Base-by-base conservation (phyloP, 2,888 invertebrate genomes). In the Lamellibrachia columna region DNA sequence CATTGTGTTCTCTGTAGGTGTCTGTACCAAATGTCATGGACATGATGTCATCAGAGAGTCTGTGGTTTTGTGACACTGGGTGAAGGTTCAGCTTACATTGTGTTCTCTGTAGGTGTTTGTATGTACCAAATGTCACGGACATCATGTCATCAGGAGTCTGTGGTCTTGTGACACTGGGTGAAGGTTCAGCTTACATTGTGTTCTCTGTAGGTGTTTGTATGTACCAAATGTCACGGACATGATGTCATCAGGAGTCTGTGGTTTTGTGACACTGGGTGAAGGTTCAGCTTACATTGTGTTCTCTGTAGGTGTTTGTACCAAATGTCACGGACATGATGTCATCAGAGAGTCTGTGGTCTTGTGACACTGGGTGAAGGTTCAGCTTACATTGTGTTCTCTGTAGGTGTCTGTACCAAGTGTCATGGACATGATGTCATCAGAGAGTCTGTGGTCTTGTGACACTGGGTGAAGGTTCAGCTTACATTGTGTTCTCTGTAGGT, bases 261-360 rank as follows among this genome's bases (percentile, higher is more conserved):
- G 55, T 55, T 3, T 55, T 55, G 55, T 55, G 9, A 40, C 8
- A 9, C 9, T 55, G 55, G 55, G 55, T 2, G 55, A 9, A 1
- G 55, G 55, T 55, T 55, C 8, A 55, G 55, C 3, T 55, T 9
- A 55, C 40, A 55, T 9, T 55, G 2, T 55, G 55, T 55, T 55
- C 55, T 55, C 92, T 94, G 7, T 93, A 96, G 96, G 94, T 96
- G 55, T 94, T 95, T 9, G 92, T 95, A 2, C 94, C 95, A 15
- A 98, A 98, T 93, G 98, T 99, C 92, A 97, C 99, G 94, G 99
- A 99, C 96, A 97, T 99, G 97, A 97, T 98, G 95, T 97, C 99
- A 40, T 55, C 9, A 55, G 55, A 55, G 55, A 7, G 9, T 55
- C 9, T 7, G 55, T 55, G 3, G 55, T 55, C 55, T 55, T 55